Conservation (phyloP, 2,797 vertebrate genomes). For the Euphonia xanthogaster region DNA sequence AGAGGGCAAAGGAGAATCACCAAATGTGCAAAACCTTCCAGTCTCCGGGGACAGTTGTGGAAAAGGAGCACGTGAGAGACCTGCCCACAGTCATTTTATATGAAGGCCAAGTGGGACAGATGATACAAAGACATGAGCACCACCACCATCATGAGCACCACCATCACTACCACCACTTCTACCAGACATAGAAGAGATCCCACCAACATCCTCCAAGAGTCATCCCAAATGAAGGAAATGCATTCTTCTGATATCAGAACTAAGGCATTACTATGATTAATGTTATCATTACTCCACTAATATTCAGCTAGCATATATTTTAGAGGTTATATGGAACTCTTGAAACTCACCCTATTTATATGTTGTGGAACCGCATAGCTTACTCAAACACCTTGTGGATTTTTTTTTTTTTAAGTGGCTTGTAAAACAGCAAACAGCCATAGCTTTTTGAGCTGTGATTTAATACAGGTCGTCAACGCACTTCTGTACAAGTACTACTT, state of each 20-base stretch:
- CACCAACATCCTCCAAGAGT: neutral
- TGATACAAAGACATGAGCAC: conserved; percentile 96
- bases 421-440: conserved; percentile 51
- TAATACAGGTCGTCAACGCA: conserved; percentile 42
- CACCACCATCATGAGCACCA: conserved; percentile 98
- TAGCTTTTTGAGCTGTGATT: conserved; percentile 53
- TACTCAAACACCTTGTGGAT: conserved; percentile 67
- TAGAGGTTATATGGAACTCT: conserved; percentile 74
- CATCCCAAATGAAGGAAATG: conserved; percentile 67
- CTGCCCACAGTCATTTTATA: conserved; percentile 90
- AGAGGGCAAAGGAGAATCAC: conserved; percentile 88
- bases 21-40: conserved; percentile 82
- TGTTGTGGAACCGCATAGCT: conserved; percentile 68
- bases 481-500: conserved; percentile 58
- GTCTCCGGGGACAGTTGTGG: conserved; percentile 77
- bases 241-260: conserved; percentile 17
- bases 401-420: conserved; percentile 36
- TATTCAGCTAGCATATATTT: conserved; percentile 74
- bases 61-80: conserved; percentile 90
- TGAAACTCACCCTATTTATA: conserved; percentile 77
- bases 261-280: conserved; percentile 70
- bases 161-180: conserved; percentile 99
- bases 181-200: conserved; percentile 87
- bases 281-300: conserved; percentile 76
- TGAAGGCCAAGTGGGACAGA: conserved; percentile 88